phyloP scores from a whole-genome alignment of 1,140 invertebrate species.

The Hormaphis cornu region DNA sequence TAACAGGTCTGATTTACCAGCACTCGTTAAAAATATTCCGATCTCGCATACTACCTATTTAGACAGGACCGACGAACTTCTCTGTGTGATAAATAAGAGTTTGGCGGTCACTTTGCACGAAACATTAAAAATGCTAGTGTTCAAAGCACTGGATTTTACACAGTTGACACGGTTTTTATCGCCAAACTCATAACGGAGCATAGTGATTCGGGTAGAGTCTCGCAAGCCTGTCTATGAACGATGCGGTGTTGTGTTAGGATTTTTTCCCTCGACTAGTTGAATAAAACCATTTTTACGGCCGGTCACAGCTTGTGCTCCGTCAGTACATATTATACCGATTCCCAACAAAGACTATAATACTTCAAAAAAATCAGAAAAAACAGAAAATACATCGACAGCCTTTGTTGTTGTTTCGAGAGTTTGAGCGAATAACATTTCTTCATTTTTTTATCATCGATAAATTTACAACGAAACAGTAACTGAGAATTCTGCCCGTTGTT shows the following conservation, averaged over 20 bases:
- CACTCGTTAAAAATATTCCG: constrained; percentile 13
- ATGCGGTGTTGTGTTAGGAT: constrained; percentile 41
- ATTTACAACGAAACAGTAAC: constrained; percentile 28
- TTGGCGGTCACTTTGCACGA: constrained; percentile 34
- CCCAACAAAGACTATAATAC: constrained; percentile 11
- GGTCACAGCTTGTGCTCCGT: constrained; percentile 42
- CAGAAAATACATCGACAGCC: constrained; percentile 30
- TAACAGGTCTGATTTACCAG: neutral
- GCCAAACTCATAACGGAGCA: neutral
- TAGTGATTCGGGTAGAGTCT: constrained; percentile 26
- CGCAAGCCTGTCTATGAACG: constrained; percentile 40
- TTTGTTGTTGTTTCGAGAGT: constrained; percentile 31
- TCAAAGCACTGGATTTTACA: constrained; percentile 39
- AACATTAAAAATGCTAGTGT: constrained; percentile 38
- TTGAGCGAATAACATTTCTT: constrained; percentile 30
- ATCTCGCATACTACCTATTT: constrained; percentile 34
- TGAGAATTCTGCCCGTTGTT: constrained; percentile 30
- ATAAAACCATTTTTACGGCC: constrained; percentile 40
- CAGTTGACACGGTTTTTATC: constrained; percentile 39
- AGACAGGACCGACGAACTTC: constrained; percentile 28
- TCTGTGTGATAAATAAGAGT: constrained; percentile 22
- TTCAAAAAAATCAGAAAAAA: neutral
- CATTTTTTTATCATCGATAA: constrained; percentile 23
- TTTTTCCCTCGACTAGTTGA: constrained; percentile 39
- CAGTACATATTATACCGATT: constrained; percentile 42